These are phyloP conservation scores for Tuberolachnus salignus DNA, from an alignment of 2,888 invertebrate genomes.

Conservation along the genomic window DNA sequence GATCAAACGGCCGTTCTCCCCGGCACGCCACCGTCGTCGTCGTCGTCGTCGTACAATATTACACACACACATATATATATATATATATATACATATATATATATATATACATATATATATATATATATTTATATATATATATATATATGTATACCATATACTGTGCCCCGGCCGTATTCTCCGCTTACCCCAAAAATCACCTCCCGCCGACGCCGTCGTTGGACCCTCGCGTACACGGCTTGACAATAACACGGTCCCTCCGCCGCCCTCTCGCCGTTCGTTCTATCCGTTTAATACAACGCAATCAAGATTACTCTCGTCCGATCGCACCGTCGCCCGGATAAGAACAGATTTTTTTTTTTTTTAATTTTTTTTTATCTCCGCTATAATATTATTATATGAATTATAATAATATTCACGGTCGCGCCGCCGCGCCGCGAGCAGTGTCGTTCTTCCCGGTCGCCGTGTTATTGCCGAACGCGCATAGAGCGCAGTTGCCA, in stretches of 20 bases:
- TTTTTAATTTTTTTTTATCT: background rate
- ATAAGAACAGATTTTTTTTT: constrained; percentile 4
- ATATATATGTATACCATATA: too few species aligned
- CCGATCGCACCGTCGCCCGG: constrained; percentile 34
- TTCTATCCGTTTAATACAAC: constrained; percentile 20
- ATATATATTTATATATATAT: too few species aligned
- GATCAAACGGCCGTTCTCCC: constrained; percentile 51
- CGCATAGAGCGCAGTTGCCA: too few species aligned
- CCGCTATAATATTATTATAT: too few species aligned
- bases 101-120: too few species aligned
- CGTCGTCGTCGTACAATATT: background rate
- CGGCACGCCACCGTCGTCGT: background rate
- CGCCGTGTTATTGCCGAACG: too few species aligned
- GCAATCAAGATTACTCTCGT: constrained; percentile 41
- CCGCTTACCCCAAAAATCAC: background rate
- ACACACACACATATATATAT: too few species aligned
- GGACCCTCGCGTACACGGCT: constrained; percentile 31
- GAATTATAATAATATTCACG: too few species aligned
- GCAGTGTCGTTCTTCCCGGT: too few species aligned
- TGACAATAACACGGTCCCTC: constrained; percentile 36
- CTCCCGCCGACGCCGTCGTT: background rate
- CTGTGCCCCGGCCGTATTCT: too few species aligned
- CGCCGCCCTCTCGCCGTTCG: background rate
- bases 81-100: too few species aligned
- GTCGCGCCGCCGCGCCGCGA: too few species aligned